Evolutionary conservation across 2,797 vertebrate genomes (phyloP), one percentile per base, ranked within the genome.

Genomic region (Garrulus glandarius): DNA sequence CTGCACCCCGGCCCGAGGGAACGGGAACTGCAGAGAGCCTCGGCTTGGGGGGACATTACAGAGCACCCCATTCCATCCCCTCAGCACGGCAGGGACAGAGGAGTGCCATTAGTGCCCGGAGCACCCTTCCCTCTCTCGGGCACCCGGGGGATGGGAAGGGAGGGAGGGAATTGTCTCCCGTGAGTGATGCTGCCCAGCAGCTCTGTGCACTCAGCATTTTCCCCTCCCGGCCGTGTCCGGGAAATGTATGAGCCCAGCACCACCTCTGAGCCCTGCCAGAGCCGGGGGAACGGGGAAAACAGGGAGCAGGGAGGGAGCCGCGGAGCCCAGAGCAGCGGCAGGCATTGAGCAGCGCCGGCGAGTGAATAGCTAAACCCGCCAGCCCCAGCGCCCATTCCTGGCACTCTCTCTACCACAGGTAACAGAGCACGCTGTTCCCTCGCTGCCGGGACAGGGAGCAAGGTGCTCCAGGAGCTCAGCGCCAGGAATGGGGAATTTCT

Each of bases 241-340:
- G 77, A 94, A 87, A 96, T 77, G n/a, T 11, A 59, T 27, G 94
- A 97, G 94, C 85, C 16, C 44, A 8, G 93, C 61, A 84, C 29
- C 96, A 63, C 87, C 94, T 82, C 96, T 23, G 63, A 23, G 53
- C 52, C 46, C 60, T 6, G 30, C 74, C 74, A 1, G 23, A 11
- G 57, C 47, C 1, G 4, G 50, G 41, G 2, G 34, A 34, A 8
- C 8, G 11, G n/a, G 53, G 27, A 50, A 50, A 36, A 5, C 47
- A 0, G 1, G 23, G 43, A 43, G 41, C 41, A 41, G 43, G 43
- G 18, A 43, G 43, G 18, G 17, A 43, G 2, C 5, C 27, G 3
- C 47, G 47, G 24, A 2, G 2, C 3, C 8, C 18, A 3, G 5
- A 23, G 46, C 39, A 4, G 64, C 11, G 46, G 50, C 64, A 46